phyloP scores from a whole-genome alignment of 1,140 invertebrate genomes.

The Drosophila nigrodunni region DNA sequence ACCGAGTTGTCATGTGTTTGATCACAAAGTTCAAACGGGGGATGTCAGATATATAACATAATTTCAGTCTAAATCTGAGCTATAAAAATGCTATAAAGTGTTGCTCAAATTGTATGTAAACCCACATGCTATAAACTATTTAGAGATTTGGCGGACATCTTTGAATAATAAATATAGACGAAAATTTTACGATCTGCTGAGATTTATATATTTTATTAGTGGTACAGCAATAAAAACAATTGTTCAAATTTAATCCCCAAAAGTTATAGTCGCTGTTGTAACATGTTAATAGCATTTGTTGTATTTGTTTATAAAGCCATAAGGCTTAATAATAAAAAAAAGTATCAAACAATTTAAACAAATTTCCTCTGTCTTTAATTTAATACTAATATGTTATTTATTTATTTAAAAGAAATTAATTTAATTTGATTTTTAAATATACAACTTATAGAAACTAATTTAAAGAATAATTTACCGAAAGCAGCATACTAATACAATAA shows the following conservation, averaged over 20 bases:
- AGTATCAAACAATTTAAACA: too few relatives aligned
- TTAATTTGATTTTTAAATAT: too few relatives aligned
- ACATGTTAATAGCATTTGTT: too few relatives aligned
- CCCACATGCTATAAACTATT: constrained; percentile 35
- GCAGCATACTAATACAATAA: too few relatives aligned
- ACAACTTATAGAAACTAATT: too few relatives aligned
- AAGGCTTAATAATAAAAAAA: too few relatives aligned
- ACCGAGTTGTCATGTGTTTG: constrained; percentile 56
- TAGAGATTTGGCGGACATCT: constrained; percentile 14
- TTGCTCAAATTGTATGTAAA: constrained; percentile 32
- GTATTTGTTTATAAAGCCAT: too few relatives aligned
- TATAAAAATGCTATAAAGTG: constrained; percentile 40
- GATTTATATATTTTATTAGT: constrained; percentile 3
- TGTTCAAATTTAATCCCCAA: neutral
- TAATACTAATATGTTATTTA: too few relatives aligned
- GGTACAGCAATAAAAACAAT: neutral
- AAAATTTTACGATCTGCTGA: constrained; percentile 1
- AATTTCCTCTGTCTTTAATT: too few relatives aligned
- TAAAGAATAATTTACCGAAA: too few relatives aligned
- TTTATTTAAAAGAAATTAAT: too few relatives aligned
- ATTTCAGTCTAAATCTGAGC: constrained; percentile 44
- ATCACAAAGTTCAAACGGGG: neutral
- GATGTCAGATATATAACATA: constrained; percentile 39
- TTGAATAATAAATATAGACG: constrained; percentile 9
- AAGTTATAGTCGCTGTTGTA: neutral